Evolutionary conservation across 92 coral and sea anemone species (phyloP), one percentile per base, ranked within the genome.

Genomic region (Palythoa heliodiscus): DNA sequence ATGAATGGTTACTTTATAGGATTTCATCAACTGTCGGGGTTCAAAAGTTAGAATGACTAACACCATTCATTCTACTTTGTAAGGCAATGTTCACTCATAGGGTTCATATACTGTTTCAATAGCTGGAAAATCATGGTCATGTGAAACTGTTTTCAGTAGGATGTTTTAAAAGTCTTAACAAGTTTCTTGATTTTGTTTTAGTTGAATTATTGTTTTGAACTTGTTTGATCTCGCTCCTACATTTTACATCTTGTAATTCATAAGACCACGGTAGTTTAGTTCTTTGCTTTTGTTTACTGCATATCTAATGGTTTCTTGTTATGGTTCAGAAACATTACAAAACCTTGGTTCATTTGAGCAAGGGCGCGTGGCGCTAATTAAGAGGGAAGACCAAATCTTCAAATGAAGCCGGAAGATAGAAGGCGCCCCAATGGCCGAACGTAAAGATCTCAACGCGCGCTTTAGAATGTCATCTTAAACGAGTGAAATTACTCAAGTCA

Each of bases 321-420:
- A 40, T 66, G 60, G 15, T 66, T 58, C 40, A 22, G n/a, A 80
- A 80, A 48, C 58, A 63, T 23, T 22, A 3, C 19, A 14, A 50
- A 66, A 35, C 20, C 16, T 19, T 15, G 73, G 48, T 47, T 35
- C 54, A 23, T 19, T 74, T 29, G 47, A 15, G 16, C 11, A 64
- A 25, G 13, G 43, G n/a, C 37, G 53, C 71, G 14, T 83, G 53
- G 68, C 87, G 52, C 22, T 23, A 82, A 61, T 88, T 73, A 71
- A 38, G 37, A 84, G n/a, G n/a, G 22, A 58, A 64, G 84, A 78
- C 66, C 16, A 9, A 15, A 66, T 80, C 74, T 80, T 67, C 84
- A 24, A 83, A 43, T 23, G 71, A 61, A 25, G 7, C 43, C 43
- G 70, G n/a, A 83, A 22, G 69, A 71, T 23, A 24, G 54, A 83